Evolutionary conservation across 2,797 vertebrate genomes (phyloP).

Genomic region (Cynopterus sphinx): DNA sequence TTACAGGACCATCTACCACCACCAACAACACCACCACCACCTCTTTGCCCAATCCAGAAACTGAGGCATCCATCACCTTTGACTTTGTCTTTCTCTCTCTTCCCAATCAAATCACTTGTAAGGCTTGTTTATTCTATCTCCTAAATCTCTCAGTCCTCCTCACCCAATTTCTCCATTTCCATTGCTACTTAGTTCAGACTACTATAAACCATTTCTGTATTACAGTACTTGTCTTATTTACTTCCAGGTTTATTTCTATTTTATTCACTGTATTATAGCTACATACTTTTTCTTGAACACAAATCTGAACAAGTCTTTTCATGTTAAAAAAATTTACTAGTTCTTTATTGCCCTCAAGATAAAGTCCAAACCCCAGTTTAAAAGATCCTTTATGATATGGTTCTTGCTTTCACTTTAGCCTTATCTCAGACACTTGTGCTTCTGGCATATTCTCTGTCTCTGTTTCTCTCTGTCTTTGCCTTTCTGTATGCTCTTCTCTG

Average conservation of each 20-base stretch:
- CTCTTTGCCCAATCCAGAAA: not conserved
- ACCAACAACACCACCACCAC: too few relatives aligned
- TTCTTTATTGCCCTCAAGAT: constrained; percentile 41
- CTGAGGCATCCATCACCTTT: not conserved
- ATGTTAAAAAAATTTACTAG: not conserved
- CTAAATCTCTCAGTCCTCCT: not conserved
- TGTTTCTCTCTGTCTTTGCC: not conserved
- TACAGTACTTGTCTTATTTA: not conserved
- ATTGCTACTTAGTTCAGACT: not conserved
- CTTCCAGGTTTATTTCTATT: not conserved
- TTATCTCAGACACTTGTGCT: not conserved
- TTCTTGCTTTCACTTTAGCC: not conserved
- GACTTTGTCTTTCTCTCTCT: not conserved
- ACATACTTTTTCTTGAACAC: not conserved
- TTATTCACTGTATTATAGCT: not conserved
- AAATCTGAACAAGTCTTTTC: constrained; percentile 9
- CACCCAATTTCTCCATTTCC: not conserved
- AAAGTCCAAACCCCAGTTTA: not conserved
- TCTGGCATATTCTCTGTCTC: not conserved
- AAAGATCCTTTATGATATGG: not conserved
- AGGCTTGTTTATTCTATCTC: not conserved
- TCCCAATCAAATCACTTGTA: not conserved
- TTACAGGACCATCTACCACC: too few relatives aligned
- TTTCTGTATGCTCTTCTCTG: not conserved
- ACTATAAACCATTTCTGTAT: not conserved